phyloP scores from a whole-genome alignment of 2,888 invertebrate species.

The Heteromurus nitidus region DNA sequence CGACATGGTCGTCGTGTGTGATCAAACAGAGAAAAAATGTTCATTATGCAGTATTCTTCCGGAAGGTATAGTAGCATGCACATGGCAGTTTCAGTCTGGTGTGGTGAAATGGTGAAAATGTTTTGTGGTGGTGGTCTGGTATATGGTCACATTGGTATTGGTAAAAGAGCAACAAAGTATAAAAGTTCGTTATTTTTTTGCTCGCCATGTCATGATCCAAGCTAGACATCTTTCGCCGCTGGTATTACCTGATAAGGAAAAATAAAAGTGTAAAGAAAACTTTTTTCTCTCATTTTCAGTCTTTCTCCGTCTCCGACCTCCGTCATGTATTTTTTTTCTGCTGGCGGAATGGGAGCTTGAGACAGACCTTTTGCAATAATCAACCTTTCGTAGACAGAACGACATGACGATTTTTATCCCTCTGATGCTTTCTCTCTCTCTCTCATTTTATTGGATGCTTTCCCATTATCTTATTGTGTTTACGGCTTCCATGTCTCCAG shows the following conservation, averaged over 20 bases:
- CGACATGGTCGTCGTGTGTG: too few species aligned
- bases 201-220: slow-evolving; percentile 1
- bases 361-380: slow-evolving; percentile 10
- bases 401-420: not conserved
- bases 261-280: not conserved
- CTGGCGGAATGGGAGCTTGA: not conserved
- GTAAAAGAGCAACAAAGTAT: not conserved
- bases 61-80: too few species aligned
- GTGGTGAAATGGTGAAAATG: too few species aligned
- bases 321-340: too few species aligned
- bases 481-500: too few species aligned
- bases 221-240: not conserved
- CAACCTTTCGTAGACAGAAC: not conserved
- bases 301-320: not conserved
- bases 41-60: too few species aligned
- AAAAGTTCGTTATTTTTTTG: too few species aligned
- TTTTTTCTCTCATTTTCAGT: not conserved
- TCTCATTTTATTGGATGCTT: not conserved
- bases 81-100: too few species aligned
- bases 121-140: too few species aligned
- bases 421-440: too few species aligned
- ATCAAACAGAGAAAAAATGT: too few species aligned
- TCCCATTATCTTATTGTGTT: slow-evolving; percentile 17
- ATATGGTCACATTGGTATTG: too few species aligned
- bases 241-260: slow-evolving; percentile 17